Evolutionary conservation across 2,888 invertebrate species (phyloP), one percentile per base, ranked within the genome.

Genomic region (Argynnis bischoffii): DNA sequence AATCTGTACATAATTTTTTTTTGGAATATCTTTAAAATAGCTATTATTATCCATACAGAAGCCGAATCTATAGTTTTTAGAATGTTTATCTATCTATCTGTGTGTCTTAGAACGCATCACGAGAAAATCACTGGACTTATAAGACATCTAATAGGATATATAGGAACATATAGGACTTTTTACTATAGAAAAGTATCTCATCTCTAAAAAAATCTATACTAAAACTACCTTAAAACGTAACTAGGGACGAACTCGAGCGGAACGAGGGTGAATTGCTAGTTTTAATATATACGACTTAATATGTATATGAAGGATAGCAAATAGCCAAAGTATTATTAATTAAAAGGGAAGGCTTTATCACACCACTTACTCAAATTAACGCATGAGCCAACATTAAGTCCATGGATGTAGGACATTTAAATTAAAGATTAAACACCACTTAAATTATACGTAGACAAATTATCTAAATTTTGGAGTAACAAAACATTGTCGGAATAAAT

Each of bases 371-470:
- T 78, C 77, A 82, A 87, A 87, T 86, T 80, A 85, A 82, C 80
- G 72, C 74, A 70, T 67, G 81, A 79, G 77, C 76, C 75, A 77
- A 82, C 83, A 83, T 81, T 80, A 83, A 83, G 81, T 80, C 80
- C 77, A 76, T 77, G 80, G 81, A 82, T 80, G 80, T 78, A 78
- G 82, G 81, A 78, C 80, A 82, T 83, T 87, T 84, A 80, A 87
- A 90, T 90, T 86, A 88, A 88, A 89, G 86, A 88, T 87, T 87
- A 86, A 89, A 86, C 84, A 82, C 77, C 77, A 79, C 83, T 81
- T 78, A 79, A 81, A 86, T 87, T 88, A 84, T 81, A 77, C 77
- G 75, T 77, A 75, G 81, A 85, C 86, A 85, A 89, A 88, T 88
- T 87, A 85, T 85, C 79, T 79, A 70, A 71, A 77, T 85, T 76